Evolutionary conservation across 2,113 vertebrate species (phyloP).

Genomic region (human): DNA sequence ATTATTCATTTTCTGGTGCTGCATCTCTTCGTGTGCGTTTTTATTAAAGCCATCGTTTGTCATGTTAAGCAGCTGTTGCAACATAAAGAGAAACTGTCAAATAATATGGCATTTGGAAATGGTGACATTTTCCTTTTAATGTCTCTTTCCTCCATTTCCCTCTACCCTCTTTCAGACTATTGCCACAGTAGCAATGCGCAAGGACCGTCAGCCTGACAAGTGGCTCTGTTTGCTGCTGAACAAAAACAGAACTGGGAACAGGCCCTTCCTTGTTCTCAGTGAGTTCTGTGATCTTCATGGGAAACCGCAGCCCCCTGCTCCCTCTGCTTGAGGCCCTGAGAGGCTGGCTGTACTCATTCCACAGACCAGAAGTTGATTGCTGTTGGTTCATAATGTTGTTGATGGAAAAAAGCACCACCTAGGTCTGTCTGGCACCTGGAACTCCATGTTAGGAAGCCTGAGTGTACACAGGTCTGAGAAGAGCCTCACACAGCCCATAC

Average conservation of each 20-base stretch:
- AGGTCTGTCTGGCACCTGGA: neutral
- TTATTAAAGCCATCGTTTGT: conserved; percentile 76
- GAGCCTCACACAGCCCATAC: neutral
- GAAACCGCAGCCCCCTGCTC: neutral
- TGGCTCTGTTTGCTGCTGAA: conserved; percentile 32
- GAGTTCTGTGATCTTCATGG: neutral
- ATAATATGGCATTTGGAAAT: conserved; percentile 70
- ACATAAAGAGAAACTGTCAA: conserved; percentile 77
- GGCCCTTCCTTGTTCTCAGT: neutral
- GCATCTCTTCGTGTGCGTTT: conserved; percentile 28
- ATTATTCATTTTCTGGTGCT: conserved; percentile 46
- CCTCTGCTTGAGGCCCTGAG: neutral
- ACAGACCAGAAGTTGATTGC: neutral
- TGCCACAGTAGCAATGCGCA: conserved; percentile 30
- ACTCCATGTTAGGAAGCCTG: neutral
- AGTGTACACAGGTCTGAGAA: neutral
- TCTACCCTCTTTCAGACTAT: conserved; percentile 62
- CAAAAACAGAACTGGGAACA: neutral
- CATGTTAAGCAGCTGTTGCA: conserved; percentile 82
- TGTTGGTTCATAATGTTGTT: neutral
- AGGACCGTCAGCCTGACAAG: conserved; percentile 36
- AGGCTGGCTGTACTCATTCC: neutral
- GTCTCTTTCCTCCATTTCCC: conserved; percentile 66
- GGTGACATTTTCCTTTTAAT: conserved; percentile 74
- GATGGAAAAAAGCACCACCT: neutral